Evolutionary conservation across 2,113 vertebrate species (phyloP).

Genomic region (Cichladusa arquata): DNA sequence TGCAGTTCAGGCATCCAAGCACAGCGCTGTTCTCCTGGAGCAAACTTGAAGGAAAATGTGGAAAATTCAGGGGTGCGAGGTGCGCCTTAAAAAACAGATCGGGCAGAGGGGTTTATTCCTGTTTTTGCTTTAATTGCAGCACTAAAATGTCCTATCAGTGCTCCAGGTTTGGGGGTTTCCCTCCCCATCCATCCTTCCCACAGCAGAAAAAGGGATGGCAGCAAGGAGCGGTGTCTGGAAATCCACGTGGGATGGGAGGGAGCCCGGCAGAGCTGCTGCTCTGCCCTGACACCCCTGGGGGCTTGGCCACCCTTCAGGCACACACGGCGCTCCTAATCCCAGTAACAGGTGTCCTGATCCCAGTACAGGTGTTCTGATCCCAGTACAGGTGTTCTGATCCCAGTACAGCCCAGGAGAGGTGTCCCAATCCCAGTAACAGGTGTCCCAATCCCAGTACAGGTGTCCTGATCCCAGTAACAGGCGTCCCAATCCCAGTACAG

Average conservation of each 20-base stretch:
- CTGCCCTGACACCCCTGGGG: neutral
- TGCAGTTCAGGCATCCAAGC: no score
- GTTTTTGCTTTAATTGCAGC: neutral
- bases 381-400: no score
- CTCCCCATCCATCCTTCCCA: neutral
- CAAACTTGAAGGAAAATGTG: neutral
- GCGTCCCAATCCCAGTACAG: no score
- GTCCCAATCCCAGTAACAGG: no score
- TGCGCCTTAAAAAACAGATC: neutral
- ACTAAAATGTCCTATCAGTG: neutral
- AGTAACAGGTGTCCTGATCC: neutral
- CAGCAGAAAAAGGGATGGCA: neutral
- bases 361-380: no score
- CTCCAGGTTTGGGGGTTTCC: neutral
- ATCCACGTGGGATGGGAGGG: neutral
- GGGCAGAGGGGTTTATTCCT: neutral
- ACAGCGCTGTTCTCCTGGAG: accelerated
- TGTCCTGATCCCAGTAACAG: neutral
- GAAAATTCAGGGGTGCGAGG: neutral
- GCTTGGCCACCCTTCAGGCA: neutral
- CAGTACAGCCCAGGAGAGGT: no score
- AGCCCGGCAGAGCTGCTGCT: neutral
- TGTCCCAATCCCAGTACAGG: neutral
- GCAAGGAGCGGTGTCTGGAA: neutral
- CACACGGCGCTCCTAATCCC: accelerated